phyloP scores from a whole-genome alignment of 2,888 invertebrate species.

The Drosophila mercatorum region DNA sequence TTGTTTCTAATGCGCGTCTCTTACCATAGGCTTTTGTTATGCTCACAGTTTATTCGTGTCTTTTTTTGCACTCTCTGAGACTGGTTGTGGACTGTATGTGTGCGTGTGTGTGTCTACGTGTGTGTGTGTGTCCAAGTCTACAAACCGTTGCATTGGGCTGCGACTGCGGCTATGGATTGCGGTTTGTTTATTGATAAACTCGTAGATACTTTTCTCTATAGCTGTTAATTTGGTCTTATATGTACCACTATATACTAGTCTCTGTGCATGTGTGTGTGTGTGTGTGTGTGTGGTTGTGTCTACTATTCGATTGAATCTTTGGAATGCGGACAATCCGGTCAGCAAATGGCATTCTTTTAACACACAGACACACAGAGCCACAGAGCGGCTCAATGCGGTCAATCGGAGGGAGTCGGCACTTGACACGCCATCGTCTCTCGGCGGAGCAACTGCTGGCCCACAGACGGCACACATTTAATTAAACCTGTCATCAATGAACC shows the following conservation, averaged over 20 bases:
- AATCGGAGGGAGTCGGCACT: slow-evolving; percentile 65
- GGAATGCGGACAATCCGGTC: slow-evolving; percentile 83
- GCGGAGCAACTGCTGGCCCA: slow-evolving; percentile 5
- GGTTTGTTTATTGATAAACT: slow-evolving; percentile 77
- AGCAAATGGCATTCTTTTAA: slow-evolving; percentile 80
- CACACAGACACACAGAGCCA: slow-evolving; percentile 59
- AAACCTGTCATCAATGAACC: slow-evolving; percentile 40
- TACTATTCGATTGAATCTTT: slow-evolving; percentile 75
- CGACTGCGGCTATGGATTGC: slow-evolving; percentile 57
- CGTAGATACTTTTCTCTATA: slow-evolving; percentile 70
- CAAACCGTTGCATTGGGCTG: slow-evolving; percentile 57
- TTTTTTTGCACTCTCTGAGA: slow-evolving; percentile 54
- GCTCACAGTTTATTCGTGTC: slow-evolving; percentile 17
- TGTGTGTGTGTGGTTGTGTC: slow-evolving; percentile 42
- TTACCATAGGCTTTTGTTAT: slow-evolving; percentile 31
- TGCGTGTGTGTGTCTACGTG: slow-evolving; percentile 18
- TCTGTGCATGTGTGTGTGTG: slow-evolving; percentile 28
- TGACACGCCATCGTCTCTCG: slow-evolving; percentile 47
- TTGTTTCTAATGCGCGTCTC: slow-evolving; percentile 52
- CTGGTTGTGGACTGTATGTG: slow-evolving; percentile 56
- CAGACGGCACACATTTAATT: slow-evolving; percentile 48
- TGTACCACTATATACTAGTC: slow-evolving; percentile 43
- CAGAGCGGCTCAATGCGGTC: slow-evolving; percentile 64
- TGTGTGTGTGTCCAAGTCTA: slow-evolving; percentile 35
- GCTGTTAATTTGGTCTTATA: slow-evolving; percentile 80